Evolutionary conservation across 2,888 invertebrate species (phyloP).

Genomic region (Hofmannophila pseudospretella): DNA sequence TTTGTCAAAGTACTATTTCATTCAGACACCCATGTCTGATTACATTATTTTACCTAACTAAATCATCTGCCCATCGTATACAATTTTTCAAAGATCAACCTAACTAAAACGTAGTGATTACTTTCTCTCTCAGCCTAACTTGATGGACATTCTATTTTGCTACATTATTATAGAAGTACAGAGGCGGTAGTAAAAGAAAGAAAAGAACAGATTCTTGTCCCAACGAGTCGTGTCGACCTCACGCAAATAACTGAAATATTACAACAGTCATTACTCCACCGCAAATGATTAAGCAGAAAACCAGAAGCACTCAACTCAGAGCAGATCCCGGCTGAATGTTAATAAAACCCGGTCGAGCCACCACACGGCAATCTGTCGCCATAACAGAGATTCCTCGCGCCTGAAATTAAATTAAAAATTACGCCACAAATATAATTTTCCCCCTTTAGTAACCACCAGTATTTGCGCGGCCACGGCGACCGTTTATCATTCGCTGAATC

Average conservation of each 20-base stretch:
- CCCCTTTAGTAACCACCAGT: constrained; percentile 18
- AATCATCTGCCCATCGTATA: too few species aligned
- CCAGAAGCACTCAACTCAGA: too few species aligned
- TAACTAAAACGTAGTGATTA: too few species aligned
- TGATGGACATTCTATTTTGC: too few species aligned
- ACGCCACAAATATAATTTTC: constrained; percentile 30
- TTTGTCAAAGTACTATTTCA: too few species aligned
- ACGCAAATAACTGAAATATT: constrained; percentile 6
- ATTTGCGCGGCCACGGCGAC: constrained; percentile 19
- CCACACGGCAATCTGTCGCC: constrained; percentile 63
- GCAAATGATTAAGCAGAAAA: constrained; percentile 42
- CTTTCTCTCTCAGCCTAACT: too few species aligned
- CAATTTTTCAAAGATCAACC: too few species aligned
- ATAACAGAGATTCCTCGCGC: constrained; percentile 59
- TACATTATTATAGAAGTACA: too few species aligned
- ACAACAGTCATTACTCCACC: constrained; percentile 23
- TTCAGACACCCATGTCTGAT: too few species aligned
- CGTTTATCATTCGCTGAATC: constrained; percentile 17
- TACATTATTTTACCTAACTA: too few species aligned
- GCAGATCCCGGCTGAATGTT: constrained; percentile 40
- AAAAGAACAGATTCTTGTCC: too few species aligned
- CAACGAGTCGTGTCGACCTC: constrained; percentile 9
- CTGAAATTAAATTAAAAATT: constrained; percentile 56
- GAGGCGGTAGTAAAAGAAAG: too few species aligned
- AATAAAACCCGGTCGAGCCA: constrained; percentile 41